Evolutionary conservation across 2,888 invertebrate species (phyloP).

Genomic region (Megastigmus dorsalis): DNA sequence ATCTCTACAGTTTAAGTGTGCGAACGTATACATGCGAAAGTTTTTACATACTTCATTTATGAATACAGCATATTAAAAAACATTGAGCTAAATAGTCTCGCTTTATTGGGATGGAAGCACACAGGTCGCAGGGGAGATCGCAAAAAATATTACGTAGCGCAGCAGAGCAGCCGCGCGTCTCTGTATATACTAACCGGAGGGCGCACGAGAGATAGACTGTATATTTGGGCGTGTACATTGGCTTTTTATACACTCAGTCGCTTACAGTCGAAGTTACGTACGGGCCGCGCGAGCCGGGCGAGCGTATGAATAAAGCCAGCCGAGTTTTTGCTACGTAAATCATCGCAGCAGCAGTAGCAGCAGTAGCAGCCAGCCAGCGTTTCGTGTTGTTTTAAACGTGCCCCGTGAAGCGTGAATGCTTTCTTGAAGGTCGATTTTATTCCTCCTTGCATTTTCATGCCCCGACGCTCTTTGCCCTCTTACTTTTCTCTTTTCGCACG

Average conservation of each 20-base stretch:
- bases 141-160: background rate
- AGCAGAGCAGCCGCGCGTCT: background rate
- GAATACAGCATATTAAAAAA: background rate
- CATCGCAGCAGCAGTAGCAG: constrained; percentile 55
- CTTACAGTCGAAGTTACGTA: constrained; percentile 29
- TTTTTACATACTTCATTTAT: background rate
- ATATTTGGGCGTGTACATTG: constrained; percentile 56
- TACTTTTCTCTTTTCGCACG: no score
- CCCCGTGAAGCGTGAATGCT: constrained; percentile 33
- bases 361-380: no score
- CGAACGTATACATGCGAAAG: no score
- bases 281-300: constrained; percentile 51
- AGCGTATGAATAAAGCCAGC: constrained; percentile 70
- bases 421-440: constrained; percentile 19
- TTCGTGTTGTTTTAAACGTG: constrained; percentile 43
- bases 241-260: constrained; percentile 64
- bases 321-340: constrained; percentile 70
- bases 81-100: background rate
- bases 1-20: background rate
- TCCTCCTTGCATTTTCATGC: background rate
- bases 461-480: no score
- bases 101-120: constrained; percentile 5
- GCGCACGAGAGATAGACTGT: constrained; percentile 39
- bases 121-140: constrained; percentile 6
- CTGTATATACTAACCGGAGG: constrained; percentile 38